Evolutionary conservation across 2,888 invertebrate species (phyloP).

Genomic region (Ennomos fuscantarius): DNA sequence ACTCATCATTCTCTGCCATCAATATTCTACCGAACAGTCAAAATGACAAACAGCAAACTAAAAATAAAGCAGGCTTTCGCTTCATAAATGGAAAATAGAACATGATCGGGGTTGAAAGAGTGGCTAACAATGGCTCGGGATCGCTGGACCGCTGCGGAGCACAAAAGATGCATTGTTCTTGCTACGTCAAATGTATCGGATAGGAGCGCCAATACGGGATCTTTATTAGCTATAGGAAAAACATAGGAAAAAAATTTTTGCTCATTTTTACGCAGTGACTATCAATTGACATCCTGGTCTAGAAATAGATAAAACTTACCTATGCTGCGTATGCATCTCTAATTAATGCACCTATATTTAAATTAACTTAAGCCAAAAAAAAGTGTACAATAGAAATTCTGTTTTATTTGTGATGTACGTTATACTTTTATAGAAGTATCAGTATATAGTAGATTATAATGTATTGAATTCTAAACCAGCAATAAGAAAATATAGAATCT

Average conservation of each 20-base stretch:
- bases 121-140: constrained; percentile 56
- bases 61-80: constrained; percentile 62
- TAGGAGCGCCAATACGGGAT: constrained; percentile 65
- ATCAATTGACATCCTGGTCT: too few species aligned
- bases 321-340: too few species aligned
- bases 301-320: too few species aligned
- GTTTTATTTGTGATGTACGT: too few species aligned
- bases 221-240: constrained; percentile 60
- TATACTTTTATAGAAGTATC: too few species aligned
- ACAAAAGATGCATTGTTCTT: constrained; percentile 80
- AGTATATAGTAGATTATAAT: too few species aligned
- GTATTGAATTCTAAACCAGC: too few species aligned
- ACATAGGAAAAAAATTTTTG: constrained; percentile 38
- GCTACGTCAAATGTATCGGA: constrained; percentile 76
- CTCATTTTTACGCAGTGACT: not conserved
- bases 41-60: constrained; percentile 47
- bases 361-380: too few species aligned
- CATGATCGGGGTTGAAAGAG: constrained; percentile 71
- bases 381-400: too few species aligned
- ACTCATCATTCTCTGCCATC: constrained; percentile 30
- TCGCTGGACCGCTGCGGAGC: constrained; percentile 68
- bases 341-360: too few species aligned
- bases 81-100: constrained; percentile 71
- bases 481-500: too few species aligned
- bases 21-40: constrained; percentile 24